phyloP scores from a whole-genome alignment of 2,888 invertebrate species.

The Andricus quercusramuli region DNA sequence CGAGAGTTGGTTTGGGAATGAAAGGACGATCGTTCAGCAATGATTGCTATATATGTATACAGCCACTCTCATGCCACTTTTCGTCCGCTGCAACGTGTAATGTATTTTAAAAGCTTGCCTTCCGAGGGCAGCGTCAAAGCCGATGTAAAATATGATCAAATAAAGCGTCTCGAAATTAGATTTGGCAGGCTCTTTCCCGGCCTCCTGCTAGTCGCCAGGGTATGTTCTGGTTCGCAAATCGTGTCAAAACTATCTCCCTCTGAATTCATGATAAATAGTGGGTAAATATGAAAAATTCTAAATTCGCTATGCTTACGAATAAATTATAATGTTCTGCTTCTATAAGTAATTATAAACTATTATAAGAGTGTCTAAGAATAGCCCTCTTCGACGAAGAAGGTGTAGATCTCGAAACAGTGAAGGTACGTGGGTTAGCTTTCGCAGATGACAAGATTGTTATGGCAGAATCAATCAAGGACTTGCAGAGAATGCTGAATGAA shows the following conservation, averaged over 20 bases:
- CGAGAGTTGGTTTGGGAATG: conserved; percentile 42
- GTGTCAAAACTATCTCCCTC: conserved; percentile 45
- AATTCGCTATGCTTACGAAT: too few species aligned
- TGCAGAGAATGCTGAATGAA: too few species aligned
- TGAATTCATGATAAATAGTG: conserved; percentile 18
- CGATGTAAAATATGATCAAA: conserved; percentile 78
- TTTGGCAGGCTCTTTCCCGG: conserved; percentile 74
- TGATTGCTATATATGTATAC: conserved; percentile 45
- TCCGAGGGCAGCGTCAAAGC: conserved; percentile 76
- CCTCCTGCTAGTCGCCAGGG: conserved; percentile 51
- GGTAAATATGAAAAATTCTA: background rate
- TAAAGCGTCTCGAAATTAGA: conserved; percentile 75
- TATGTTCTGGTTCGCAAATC: conserved; percentile 52
- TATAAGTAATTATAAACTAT: too few species aligned
- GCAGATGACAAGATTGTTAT: too few species aligned
- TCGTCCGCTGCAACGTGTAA: conserved; percentile 66
- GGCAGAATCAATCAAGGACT: too few species aligned
- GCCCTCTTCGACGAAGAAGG: too few species aligned
- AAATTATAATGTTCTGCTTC: too few species aligned
- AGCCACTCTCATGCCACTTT: conserved; percentile 51
- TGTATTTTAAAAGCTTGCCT: conserved; percentile 77
- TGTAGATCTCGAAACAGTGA: too few species aligned
- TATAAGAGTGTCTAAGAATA: too few species aligned
- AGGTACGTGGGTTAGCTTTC: too few species aligned
- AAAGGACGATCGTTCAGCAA: conserved; percentile 46